Percentiles rank a stretch among this genome's conserved stretches.
These are phyloP conservation scores for Nycticryphes semicollaris DNA, from an alignment of 2,113 vertebrate genomes.

Conservation along the genomic window DNA sequence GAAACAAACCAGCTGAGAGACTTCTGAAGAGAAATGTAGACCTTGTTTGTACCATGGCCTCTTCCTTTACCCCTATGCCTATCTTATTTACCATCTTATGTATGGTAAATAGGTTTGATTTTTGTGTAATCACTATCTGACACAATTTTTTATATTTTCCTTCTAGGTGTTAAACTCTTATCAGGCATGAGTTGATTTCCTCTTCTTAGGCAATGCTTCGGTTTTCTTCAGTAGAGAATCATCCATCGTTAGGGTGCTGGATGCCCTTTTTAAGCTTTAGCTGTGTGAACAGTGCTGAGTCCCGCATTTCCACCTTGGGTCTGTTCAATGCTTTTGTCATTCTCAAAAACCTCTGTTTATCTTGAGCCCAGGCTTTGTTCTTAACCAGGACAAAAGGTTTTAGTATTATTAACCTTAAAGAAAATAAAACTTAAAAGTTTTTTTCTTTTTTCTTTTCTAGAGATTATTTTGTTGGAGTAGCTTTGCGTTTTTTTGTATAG, in stretches of 20 bases:
- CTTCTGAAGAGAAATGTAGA: not conserved
- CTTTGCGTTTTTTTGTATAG: not conserved
- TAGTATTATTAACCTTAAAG: not conserved
- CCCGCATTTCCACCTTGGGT: not conserved
- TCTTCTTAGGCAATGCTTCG: not conserved
- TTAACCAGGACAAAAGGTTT: not conserved
- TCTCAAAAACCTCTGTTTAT: not conserved
- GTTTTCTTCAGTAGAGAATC: not conserved
- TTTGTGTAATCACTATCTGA: not conserved
- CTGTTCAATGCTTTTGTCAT: not conserved
- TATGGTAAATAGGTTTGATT: no score
- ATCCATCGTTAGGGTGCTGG: not conserved
- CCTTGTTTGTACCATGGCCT: not conserved
- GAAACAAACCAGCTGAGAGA: not conserved
- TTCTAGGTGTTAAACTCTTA: not conserved
- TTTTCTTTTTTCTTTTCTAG: not conserved
- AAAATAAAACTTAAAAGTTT: not conserved
- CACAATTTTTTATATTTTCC: not conserved
- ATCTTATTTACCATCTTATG: not conserved
- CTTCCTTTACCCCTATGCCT: fast-evolving
- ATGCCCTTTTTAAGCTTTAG: not conserved
- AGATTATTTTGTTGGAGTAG: not conserved
- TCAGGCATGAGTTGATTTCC: not conserved
- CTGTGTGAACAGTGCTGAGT: fast-evolving
- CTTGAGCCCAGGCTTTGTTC: not conserved